Base-by-base conservation (phyloP, 2,888 invertebrate genomes). In the Campoplex capitator region DNA sequence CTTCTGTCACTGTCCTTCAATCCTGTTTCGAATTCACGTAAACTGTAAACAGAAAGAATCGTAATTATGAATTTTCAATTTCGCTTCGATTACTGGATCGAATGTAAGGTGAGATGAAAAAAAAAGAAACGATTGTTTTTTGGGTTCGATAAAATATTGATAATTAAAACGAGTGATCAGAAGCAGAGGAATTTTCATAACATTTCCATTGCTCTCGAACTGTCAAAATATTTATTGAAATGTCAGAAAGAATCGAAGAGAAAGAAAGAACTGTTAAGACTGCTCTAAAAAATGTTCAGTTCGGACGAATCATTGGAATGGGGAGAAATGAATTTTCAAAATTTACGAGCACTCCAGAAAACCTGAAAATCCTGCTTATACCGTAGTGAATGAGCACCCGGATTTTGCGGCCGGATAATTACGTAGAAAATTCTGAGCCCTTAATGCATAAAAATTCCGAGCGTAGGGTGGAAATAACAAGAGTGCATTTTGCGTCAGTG, bases 31-130 rank as follows among this genome's bases (percentile, higher is more conserved):
- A 65, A 65, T 71, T 82, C 84, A 54, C 71, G 68, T 68, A 87
- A 71, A 65, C 88, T 88, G 81, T 38, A 84, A 23, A 85, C 85
- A 13, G 45, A 67, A 16, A 23, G 67, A 67, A 18, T 4, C 13
- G 51, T 23, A 51, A 38, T 45, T 76, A 6, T 1, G n/a, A 62
- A 45, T 65, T 13, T 38, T 62, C 16, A 58, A 42, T 35, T 0
- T 23, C 32, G 38, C 6, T 32, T 32, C 16, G 16, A 32, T 62
- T 6, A 62, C 1, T 2, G 1, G 28, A 32, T 32, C 1, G 11
- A 45, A 11, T 45, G 2, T 13, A 58, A 28, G 23, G 11, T 28
- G 9, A 23, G 28, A 11, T 2, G 23, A 23, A 23, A 23, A 62
- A 13, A 62, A 32, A 32, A 32, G 32, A 62, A 16, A 62, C 6